Evolutionary conservation across 2,888 invertebrate genomes (phyloP), one percentile per base, ranked within the genome.

Genomic region (Cephus runcator): DNA sequence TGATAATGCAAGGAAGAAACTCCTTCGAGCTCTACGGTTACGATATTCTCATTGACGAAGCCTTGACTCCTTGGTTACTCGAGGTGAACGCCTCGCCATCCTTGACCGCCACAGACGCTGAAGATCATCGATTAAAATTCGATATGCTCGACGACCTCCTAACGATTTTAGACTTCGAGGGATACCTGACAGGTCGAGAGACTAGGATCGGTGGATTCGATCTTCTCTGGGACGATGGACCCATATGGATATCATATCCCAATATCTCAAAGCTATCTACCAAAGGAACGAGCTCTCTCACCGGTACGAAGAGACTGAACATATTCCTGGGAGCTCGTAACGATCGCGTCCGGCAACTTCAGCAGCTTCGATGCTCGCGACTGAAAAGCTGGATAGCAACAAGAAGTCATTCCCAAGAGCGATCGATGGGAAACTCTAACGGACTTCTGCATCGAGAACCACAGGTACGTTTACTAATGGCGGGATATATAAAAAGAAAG

Each of bases 11-110:
- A 31, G 93, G 84, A 87, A 92, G 92, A 78, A 94, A 94, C 85
- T 94, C 94, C 82, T 94, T 94, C 88, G 94, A 94, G 86, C 91
- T 94, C 79, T 94, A 94, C 85, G 94, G 94, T 31, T 94, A 94
- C 86, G 94, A 94, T 85, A 92, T 94, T 69, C 89, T 94, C 3
- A 88, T 94, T 34, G 94, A 94, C 86, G 90, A 90, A n/a, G 87
- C 92, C 77, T 88, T 94, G 30, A 93, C 92, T 83, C 94, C 94
- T 81, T 94, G 94, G 94, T 86, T 94, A 73, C 90, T 94, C 69
- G 94, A 94, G 89, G 93, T 94, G 76, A 94, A 94, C 88, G 94
- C 94, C 3, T 93, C 93, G 12, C 94, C 94, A 1, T 93, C 94
- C 1, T 87, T 94, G 77, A 93, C 93, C n/a, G 93, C 94, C 34